phyloP scores from a whole-genome alignment of 2,113 vertebrate genomes.

The Octodon degus region DNA sequence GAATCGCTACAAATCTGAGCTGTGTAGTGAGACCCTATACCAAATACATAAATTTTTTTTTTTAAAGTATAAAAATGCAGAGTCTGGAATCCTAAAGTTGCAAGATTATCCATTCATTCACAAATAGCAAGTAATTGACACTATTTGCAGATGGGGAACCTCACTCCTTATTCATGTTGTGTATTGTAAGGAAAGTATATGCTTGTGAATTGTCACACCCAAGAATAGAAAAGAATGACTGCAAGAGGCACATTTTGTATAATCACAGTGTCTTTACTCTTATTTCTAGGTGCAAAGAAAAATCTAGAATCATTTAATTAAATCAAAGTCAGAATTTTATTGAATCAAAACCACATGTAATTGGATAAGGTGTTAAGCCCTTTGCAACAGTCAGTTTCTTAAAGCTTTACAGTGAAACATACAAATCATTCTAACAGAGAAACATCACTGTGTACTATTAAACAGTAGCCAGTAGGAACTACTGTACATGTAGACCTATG shows the following conservation, averaged over 20 bases:
- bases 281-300: not conserved
- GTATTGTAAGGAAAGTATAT: not conserved
- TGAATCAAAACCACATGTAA: not conserved
- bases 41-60: too few species aligned
- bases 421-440: slow-evolving; percentile 15
- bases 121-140: not conserved
- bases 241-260: slow-evolving; percentile 1
- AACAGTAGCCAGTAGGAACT: not conserved
- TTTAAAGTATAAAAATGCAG: not conserved
- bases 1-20: too few species aligned
- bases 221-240: not conserved
- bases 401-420: not conserved
- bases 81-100: slow-evolving; percentile 21
- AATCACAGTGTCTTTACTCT: slow-evolving; percentile 8
- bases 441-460: not conserved
- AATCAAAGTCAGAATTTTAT: not conserved
- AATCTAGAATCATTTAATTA: slow-evolving; percentile 32
- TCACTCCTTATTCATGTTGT: not conserved
- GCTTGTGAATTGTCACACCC: not conserved
- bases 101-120: not conserved
- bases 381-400: slow-evolving; percentile 37
- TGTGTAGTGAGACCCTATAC: too few species aligned
- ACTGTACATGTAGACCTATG: not conserved
- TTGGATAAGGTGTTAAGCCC: not conserved
- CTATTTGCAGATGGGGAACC: not conserved